phyloP scores from a whole-genome alignment of 2,888 invertebrate species.

The Brachyptera risi region DNA sequence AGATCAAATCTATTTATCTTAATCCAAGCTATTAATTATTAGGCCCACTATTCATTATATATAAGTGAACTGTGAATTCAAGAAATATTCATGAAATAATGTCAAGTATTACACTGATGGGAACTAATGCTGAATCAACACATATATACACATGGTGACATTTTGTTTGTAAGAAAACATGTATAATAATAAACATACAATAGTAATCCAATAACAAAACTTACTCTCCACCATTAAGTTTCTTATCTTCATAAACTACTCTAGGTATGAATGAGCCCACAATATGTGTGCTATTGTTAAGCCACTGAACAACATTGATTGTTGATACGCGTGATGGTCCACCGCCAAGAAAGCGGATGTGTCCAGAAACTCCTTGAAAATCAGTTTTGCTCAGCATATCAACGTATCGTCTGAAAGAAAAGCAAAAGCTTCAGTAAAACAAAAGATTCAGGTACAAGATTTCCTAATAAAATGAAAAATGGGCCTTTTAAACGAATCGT shows the following conservation, averaged over 20 bases:
- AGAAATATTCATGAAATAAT: no score
- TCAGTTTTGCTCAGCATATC: constrained; percentile 60
- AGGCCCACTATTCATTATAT: no score
- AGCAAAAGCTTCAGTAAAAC: no score
- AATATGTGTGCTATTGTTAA: constrained; percentile 46
- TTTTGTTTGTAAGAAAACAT: no score
- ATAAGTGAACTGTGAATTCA: no score
- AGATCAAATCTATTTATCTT: no score
- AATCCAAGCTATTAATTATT: no score
- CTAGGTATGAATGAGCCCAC: constrained; percentile 59
- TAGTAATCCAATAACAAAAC: constrained; percentile 10
- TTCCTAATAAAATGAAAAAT: constrained; percentile 16
- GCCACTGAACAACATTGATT: constrained; percentile 59
- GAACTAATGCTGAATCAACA: no score
- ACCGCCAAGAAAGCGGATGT: constrained; percentile 42
- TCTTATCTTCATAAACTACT: constrained; percentile 45
- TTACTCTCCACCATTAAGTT: constrained; percentile 49
- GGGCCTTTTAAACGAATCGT: no score
- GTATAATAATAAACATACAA: neutral
- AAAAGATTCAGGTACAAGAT: constrained; percentile 23
- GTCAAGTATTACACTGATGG: no score
- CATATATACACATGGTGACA: no score
- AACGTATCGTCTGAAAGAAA: constrained; percentile 58
- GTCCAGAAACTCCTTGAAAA: constrained; percentile 63
- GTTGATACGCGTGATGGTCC: constrained; percentile 63